phyloP scores from a whole-genome alignment of 2,888 invertebrate species.

The Rutpela maculata region DNA sequence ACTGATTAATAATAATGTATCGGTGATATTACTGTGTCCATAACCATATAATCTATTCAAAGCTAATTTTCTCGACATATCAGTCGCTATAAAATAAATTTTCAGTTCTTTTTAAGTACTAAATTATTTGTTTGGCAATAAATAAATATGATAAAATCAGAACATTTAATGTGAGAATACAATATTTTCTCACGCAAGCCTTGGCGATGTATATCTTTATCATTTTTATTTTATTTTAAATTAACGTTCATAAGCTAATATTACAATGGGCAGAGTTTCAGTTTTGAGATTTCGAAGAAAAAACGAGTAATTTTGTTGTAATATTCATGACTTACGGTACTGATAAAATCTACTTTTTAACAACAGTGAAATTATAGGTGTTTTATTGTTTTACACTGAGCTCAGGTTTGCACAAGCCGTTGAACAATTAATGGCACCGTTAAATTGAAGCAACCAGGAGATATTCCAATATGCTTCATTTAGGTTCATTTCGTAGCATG shows the following conservation, averaged over 20 bases:
- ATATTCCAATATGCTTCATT: too few relatives aligned
- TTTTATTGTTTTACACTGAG: not conserved
- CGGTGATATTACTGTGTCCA: too few relatives aligned
- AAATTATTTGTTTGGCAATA: slow-evolving; percentile 11
- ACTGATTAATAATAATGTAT: too few relatives aligned
- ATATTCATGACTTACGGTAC: not conserved
- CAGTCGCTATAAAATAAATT: not conserved
- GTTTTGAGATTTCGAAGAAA: not conserved
- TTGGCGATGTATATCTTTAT: slow-evolving; percentile 10
- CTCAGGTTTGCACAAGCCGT: not conserved
- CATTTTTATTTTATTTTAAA: not conserved
- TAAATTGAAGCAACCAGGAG: too few relatives aligned
- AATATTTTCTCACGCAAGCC: slow-evolving; percentile 23
- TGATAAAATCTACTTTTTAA: not conserved
- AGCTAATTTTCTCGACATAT: too few relatives aligned
- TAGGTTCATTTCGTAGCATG: too few relatives aligned
- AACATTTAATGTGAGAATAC: slow-evolving; percentile 11
- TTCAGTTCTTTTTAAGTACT: slow-evolving; percentile 1
- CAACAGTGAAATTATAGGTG: not conserved
- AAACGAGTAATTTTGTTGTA: not conserved
- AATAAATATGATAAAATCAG: slow-evolving; percentile 18
- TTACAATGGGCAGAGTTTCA: not conserved
- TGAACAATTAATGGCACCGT: too few relatives aligned
- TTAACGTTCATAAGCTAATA: not conserved
- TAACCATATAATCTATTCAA: too few relatives aligned